phyloP scores from a whole-genome alignment of 1,140 invertebrate genomes.

The Paralvinella palmiformis region DNA sequence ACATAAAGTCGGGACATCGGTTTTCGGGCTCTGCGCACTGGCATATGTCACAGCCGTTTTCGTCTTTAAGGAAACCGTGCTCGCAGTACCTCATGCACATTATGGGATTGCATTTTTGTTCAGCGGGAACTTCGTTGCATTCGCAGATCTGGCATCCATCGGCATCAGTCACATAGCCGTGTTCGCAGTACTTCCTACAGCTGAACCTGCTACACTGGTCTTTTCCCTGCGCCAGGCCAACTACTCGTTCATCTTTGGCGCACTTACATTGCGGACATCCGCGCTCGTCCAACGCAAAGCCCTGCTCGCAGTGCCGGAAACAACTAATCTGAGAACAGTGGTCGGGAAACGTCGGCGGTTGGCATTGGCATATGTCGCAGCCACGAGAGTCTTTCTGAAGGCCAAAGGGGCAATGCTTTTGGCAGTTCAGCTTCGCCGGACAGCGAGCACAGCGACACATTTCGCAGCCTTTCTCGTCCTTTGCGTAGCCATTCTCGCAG shows the following conservation, averaged over 20 bases:
- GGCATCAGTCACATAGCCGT: background rate
- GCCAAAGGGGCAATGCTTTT: constrained; percentile 3
- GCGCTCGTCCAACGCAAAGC: background rate
- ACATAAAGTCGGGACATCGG: background rate
- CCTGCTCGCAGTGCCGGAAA: background rate
- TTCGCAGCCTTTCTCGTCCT: constrained; percentile 13
- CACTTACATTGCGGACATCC: background rate
- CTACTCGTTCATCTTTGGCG: background rate
- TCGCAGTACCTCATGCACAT: background rate
- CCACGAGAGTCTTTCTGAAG: constrained; percentile 8
- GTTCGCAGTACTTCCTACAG: background rate
- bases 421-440: background rate
- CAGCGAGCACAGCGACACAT: constrained; percentile 2
- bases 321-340: background rate
- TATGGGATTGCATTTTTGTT: background rate
- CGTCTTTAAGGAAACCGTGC: background rate
- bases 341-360: background rate
- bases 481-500: constrained; percentile 7
- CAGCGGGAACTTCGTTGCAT: background rate
- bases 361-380: constrained; percentile 9
- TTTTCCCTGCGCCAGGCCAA: no score
- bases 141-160: background rate
- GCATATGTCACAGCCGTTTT: background rate
- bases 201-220: background rate
- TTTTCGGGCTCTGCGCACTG: background rate